Percentiles rank a stretch among this genome's conserved stretches.
These are phyloP conservation scores for Chromis chromis DNA, from an alignment of 2,797 vertebrate genomes.

Conservation along the genomic window DNA sequence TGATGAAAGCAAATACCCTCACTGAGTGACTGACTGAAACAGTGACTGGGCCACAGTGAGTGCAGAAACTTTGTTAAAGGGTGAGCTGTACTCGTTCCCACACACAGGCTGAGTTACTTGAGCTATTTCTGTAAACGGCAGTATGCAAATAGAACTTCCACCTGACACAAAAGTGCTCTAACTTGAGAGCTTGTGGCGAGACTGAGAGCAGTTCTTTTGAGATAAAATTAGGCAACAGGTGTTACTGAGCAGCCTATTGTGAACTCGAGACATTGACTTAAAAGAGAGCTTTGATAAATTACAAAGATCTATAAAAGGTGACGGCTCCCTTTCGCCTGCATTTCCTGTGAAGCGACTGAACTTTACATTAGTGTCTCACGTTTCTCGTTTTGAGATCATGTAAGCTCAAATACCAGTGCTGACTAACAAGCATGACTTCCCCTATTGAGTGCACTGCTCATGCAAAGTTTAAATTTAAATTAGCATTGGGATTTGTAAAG, in stretches of 20 bases:
- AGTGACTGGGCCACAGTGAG: constrained; percentile 24
- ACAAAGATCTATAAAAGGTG: not conserved
- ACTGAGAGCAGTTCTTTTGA: not conserved
- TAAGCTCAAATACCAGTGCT: constrained; percentile 1
- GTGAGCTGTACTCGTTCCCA: constrained; percentile 44
- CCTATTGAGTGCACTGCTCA: not conserved
- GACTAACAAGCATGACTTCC: constrained; percentile 16
- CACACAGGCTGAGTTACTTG: constrained; percentile 19
- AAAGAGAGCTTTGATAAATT: constrained; percentile 3
- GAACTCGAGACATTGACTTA: not conserved
- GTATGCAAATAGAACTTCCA: constrained; percentile 22
- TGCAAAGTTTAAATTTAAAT: constrained; percentile 15
- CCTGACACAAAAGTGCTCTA: not conserved
- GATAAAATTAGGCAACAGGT: constrained; percentile 33
- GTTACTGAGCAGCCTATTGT: not conserved
- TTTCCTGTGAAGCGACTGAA: not conserved
- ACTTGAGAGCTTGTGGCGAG: constrained; percentile 31
- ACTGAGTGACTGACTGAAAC: constrained; percentile 48
- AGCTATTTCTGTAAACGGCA: constrained; percentile 57
- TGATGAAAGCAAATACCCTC: constrained; percentile 67
- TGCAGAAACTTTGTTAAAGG: constrained; percentile 30
- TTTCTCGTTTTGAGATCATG: constrained; percentile 18
- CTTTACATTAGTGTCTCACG: not conserved
- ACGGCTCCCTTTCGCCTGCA: constrained; percentile 3
- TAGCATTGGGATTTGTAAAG: not conserved